Base-by-base conservation (phyloP, 2,113 vertebrate genomes). In the Coracopsis vasa region DNA sequence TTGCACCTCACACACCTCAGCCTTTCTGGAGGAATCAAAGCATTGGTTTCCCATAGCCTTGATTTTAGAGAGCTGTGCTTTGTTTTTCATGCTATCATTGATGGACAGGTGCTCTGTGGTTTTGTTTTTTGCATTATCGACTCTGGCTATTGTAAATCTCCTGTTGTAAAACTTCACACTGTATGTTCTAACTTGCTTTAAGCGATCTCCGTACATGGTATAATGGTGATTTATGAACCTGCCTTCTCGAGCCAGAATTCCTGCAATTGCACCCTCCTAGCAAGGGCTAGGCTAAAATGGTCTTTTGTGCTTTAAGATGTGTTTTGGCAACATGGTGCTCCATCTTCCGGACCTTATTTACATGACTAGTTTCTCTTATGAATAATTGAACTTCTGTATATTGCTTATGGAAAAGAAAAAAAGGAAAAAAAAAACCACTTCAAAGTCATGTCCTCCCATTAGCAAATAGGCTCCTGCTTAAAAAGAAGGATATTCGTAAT, bases 321-420 rank as follows among this genome's bases (percentile, higher is more conserved):
- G 51, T 70, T 74, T 81, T 64, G 86, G 80, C 70, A 91, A 93
- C 61, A 53, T 72, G 39, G 82, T 86, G 61, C 67, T 93, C 28
- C 37, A 56, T 62, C 86, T 92, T 95, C 56, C 69, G 62, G 42
- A 35, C 33, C 50, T 92, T 88, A 78, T 84, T 88, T 96, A 86
- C 90, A 83, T 71, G 86, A 39, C 54, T 92, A 56, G 80, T 88
- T 48, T 47, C 67, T 88, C 82, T 88, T 83, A 88, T 47, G 51
- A 95, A 92, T 95, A 93, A 80, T 84, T 90, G 42, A 96, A 74
- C 51, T 80, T 92, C 60, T 80, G 21, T 47, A 24, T 69, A 84
- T 94, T 92, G 82, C 80, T 86, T 91, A 65, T 78, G n/a, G 60
- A 84, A 78, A 83, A 74, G 54, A 70, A 83, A 78, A 95, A 90